Evolutionary conservation across 2,888 invertebrate species (phyloP), one percentile per base, ranked within the genome.

Genomic region (Psylliodes chrysocephalus): DNA sequence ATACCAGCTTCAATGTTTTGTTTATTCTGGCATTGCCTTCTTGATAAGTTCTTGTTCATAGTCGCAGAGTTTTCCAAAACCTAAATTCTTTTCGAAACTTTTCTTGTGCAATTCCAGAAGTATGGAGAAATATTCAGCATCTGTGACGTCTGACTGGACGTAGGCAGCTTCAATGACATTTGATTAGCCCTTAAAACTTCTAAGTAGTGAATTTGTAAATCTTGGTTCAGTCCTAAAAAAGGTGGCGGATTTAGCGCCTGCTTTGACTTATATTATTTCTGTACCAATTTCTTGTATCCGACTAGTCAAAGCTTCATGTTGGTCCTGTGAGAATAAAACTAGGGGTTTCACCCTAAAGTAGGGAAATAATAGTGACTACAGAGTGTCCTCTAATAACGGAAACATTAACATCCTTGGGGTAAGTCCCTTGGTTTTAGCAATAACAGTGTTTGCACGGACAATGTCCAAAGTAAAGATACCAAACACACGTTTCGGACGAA

Each of bases 281-380:
- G 99, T 99, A 61, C 99, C 99, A 67, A 98, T 99, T 83, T 99
- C 98, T 86, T 98, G 98, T 78, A 99, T 98, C 79, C 98, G 90
- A 75, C 88, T 89, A 0, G 96, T 96, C 62, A 99, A 85, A 18
- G 92, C 92, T 77, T 93, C 90, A 68, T 98, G 88, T 81, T 95
- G 88, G 68, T 88, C 91, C 76, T 91, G 88, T 35, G 88, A 87
- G 79, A 97, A 92, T 59, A 90, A 88, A 30, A 95, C 93, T 0
- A 87, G 82, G 0, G 98, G 98, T 64, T 90, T 89, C 73, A 91
- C 89, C 85, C 98, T 98, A 97, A 70, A 98, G 90, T 70, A 99
- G 80, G 0, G 99, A 99, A 79, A 99, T 92, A 83, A 99, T 99
- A 75, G 99, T 99, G 68, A 96, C 91, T 30, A 98, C 99, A 22